Evolutionary conservation across 2,888 invertebrate species (phyloP).

Genomic region (Luffia ferchaultella): DNA sequence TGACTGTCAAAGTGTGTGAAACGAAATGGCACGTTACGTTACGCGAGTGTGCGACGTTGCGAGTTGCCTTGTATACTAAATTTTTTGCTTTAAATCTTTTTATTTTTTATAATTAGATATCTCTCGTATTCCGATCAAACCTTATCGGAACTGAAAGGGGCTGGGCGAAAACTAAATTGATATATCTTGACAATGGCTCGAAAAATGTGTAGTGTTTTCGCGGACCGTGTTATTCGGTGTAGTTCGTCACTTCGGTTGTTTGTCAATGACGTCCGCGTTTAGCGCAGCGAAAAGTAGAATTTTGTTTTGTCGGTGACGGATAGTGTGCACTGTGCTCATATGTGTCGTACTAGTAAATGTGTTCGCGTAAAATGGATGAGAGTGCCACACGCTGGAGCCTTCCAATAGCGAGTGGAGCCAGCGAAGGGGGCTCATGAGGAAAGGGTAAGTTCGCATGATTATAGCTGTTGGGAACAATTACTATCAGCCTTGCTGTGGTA

Average conservation of each 20-base stretch:
- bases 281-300: conserved; percentile 64
- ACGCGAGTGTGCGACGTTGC: conserved; percentile 59
- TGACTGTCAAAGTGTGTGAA: conserved; percentile 34
- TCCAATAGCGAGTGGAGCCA: conserved; percentile 53
- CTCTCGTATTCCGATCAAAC: conserved; percentile 47
- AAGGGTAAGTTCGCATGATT: conserved; percentile 63
- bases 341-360: conserved; percentile 51
- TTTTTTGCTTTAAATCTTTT: conserved; percentile 63
- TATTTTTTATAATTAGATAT: conserved; percentile 59
- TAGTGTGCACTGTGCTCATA: conserved; percentile 56
- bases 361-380: conserved; percentile 61
- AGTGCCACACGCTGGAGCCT: conserved; percentile 51
- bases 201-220: conserved; percentile 53
- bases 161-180: conserved; percentile 60
- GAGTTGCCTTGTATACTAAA: conserved; percentile 49
- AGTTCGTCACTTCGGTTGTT: conserved; percentile 63
- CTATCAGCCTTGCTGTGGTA: too few relatives aligned
- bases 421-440: conserved; percentile 64
- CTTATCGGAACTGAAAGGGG: conserved; percentile 50
- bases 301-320: conserved; percentile 62
- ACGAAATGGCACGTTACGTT: conserved; percentile 25
- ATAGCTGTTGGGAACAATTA: too few relatives aligned
- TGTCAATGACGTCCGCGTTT: conserved; percentile 67
- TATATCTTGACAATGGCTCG: conserved; percentile 48
- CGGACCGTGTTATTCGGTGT: conserved; percentile 57